Conservation (phyloP, 2,113 vertebrate genomes). For the Dryoscopus gambensis region DNA sequence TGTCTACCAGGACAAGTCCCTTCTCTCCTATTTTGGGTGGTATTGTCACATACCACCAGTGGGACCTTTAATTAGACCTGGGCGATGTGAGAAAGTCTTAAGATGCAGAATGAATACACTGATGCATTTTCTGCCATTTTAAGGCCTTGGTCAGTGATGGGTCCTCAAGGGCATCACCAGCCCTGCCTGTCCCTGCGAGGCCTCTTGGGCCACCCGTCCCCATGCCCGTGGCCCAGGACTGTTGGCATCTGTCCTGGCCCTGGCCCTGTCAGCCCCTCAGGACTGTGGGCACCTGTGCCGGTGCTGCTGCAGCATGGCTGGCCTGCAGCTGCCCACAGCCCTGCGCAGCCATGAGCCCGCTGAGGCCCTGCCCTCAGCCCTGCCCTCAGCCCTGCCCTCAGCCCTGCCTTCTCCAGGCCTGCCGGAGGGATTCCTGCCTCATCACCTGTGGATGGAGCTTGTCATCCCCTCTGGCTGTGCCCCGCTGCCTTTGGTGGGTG, state of each 20-base stretch:
- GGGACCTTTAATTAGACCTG: neutral
- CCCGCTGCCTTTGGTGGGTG: fast-evolving
- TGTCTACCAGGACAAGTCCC: neutral
- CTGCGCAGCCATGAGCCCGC: fast-evolving
- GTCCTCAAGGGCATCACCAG: fast-evolving
- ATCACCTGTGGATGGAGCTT: fast-evolving
- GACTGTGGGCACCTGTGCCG: neutral
- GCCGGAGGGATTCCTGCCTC: fast-evolving
- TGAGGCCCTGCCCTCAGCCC: fast-evolving
- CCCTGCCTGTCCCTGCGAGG: neutral
- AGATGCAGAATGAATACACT: neutral
- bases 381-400: neutral
- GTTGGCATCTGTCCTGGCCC: fast-evolving
- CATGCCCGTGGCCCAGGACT: neutral
- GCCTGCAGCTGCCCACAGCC: neutral
- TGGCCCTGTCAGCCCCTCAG: neutral
- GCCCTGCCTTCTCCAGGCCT: fast-evolving
- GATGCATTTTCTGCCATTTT: neutral
- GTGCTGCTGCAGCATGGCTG: fast-evolving
- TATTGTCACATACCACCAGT: fast-evolving
- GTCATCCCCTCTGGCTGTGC: neutral
- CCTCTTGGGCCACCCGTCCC: neutral
- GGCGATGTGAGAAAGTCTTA: neutral
- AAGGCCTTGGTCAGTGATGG: neutral
- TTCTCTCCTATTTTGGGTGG: neutral